phyloP scores from a whole-genome alignment of 1,140 invertebrate genomes.

The Aphelinus certus region DNA sequence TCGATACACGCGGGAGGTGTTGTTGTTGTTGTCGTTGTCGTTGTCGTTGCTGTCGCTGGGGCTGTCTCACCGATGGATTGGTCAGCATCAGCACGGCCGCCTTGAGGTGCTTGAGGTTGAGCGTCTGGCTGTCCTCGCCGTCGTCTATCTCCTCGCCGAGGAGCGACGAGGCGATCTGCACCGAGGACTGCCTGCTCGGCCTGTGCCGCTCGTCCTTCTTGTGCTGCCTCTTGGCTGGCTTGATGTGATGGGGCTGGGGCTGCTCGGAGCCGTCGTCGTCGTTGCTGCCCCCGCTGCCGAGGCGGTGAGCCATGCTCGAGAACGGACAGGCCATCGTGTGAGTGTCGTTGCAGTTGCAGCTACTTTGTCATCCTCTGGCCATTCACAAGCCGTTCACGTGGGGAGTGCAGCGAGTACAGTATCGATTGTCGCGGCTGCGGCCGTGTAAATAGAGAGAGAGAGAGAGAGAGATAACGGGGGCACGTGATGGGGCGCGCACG shows the following conservation, averaged over 20 bases:
- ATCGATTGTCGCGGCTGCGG: too few relatives aligned
- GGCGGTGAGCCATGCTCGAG: slow-evolving; percentile 48
- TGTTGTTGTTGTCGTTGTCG: too few relatives aligned
- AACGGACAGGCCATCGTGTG: slow-evolving; percentile 61
- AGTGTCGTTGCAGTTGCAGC: neutral
- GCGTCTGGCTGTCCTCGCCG: slow-evolving; percentile 65
- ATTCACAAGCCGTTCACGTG: too few relatives aligned
- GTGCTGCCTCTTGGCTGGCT: slow-evolving; percentile 30
- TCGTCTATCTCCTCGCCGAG: slow-evolving; percentile 64
- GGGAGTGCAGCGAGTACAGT: too few relatives aligned
- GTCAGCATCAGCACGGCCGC: slow-evolving; percentile 69
- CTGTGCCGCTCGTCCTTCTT: slow-evolving; percentile 50
- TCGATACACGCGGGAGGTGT: too few relatives aligned
- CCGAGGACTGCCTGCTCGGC: slow-evolving; percentile 63
- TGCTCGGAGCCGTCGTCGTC: slow-evolving; percentile 27
- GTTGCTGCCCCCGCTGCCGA: slow-evolving; percentile 40
- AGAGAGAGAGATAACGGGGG: too few relatives aligned
- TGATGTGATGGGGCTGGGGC: slow-evolving; percentile 38
- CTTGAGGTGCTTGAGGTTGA: slow-evolving; percentile 69
- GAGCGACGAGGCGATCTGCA: slow-evolving; percentile 63
- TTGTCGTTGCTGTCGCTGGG: too few relatives aligned
- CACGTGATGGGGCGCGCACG: too few relatives aligned
- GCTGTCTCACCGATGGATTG: slow-evolving; percentile 66
- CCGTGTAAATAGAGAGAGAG: too few relatives aligned
- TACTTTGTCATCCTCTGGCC: too few relatives aligned